A percentile compares a stretch with the other conserved stretches of the same genome.
phyloP scores from a whole-genome alignment of 1,140 invertebrate species.

The Atta colombica region DNA sequence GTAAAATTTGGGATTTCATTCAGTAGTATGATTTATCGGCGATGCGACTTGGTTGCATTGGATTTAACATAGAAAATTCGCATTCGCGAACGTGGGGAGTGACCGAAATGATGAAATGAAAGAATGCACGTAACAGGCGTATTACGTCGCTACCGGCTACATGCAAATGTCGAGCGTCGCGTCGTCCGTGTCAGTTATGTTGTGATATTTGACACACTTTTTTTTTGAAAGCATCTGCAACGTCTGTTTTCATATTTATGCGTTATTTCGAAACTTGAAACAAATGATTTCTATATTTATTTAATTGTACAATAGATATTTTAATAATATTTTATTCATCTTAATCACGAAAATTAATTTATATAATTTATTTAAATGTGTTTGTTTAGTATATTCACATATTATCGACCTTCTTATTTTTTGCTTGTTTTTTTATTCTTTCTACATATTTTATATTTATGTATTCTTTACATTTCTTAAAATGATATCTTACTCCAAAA shows the following conservation, averaged over 20 bases:
- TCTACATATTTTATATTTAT: neutral
- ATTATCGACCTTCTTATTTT: conserved; percentile 13
- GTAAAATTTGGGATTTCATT: conserved; percentile 65
- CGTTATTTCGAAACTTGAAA: neutral
- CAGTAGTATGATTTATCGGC: conserved; percentile 63
- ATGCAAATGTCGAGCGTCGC: neutral
- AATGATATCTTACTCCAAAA: no score
- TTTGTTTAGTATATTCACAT: neutral
- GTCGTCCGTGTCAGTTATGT: neutral
- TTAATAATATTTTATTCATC: neutral
- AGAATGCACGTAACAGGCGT: conserved; percentile 52
- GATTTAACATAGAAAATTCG: conserved; percentile 40
- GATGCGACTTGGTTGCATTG: conserved; percentile 30
- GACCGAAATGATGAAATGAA: conserved; percentile 60
- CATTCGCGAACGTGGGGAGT: conserved; percentile 11
- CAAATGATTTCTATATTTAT: neutral
- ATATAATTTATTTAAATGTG: neutral
- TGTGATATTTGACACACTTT: neutral
- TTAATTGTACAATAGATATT: neutral
- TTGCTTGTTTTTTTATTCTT: neutral
- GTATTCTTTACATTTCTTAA: no score
- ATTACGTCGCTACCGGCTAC: conserved; percentile 25
- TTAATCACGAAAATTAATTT: neutral
- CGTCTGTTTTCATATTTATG: neutral
- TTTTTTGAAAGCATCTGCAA: neutral